Base-by-base conservation (phyloP, 2,113 vertebrate genomes). In the Puntigrus tetrazona region DNA sequence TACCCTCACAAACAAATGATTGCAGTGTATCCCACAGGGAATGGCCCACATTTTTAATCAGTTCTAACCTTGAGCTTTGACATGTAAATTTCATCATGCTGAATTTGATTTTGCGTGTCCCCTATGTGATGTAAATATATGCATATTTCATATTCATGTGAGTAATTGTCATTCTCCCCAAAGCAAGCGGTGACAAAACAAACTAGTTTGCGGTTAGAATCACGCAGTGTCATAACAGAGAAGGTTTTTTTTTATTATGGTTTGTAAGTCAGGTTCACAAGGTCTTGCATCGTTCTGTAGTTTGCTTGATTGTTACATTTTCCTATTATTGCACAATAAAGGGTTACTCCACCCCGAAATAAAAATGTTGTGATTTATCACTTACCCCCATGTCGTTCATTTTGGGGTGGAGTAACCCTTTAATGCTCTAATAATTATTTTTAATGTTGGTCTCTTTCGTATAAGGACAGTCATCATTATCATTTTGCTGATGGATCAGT, bases 1-100 rank as follows among this genome's bases (percentile, higher is more conserved):
- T 92, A 88, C 90, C 86, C 87, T 89, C 85, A 87, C 90, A 93
- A 91, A 91, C 92, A 93, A 92, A 93, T 93, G 92, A 93, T 65
- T 86, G 78, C 89, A 79, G 83, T 82, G 57, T 87, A 88, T 10
- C 86, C 85, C 86, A 27, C 83, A 29, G 63, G 87, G 84, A 89
- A 87, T 85, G 36, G 78, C 80, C 81, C 88, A 86, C 88, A 87
- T 89, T 92, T 85, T 91, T 92, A 93, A 87, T 92, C 90, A 92
- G 70, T 6, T 90, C 87, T 91, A 89, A 92, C 92, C 92, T 92
- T 90, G 63, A 89, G 82, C 67, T 91, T 92, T 91, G 91, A 91
- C 92, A 86, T 78, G 78, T 79, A 87, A 93, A 91, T 89, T 88
- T 89, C 89, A 89, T 93, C 86, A 85, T 34, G 78, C 84, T 84